These are phyloP conservation scores for Halichoeres trimaculatus DNA, from an alignment of 2,113 vertebrate species.

Conservation along the genomic window DNA sequence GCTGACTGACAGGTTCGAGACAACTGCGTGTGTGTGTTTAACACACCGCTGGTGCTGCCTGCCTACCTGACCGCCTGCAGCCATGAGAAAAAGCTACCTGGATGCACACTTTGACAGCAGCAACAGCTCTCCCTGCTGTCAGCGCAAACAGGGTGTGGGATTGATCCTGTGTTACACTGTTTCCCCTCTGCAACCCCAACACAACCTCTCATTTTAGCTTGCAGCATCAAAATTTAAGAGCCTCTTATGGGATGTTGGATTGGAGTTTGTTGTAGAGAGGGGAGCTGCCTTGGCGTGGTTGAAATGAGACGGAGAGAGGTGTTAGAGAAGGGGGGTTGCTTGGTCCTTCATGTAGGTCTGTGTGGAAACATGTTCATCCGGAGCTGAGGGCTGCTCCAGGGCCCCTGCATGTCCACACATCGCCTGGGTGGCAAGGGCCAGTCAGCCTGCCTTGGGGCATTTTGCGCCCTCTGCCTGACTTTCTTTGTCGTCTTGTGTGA, in stretches of 20 bases:
- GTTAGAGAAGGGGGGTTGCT: background rate
- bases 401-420: slow-evolving; percentile 73
- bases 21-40: slow-evolving; percentile 66
- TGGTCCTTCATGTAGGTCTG: slow-evolving; percentile 74
- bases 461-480: slow-evolving; percentile 72
- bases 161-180: slow-evolving; percentile 59
- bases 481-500: slow-evolving; percentile 64
- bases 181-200: slow-evolving; percentile 26
- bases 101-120: slow-evolving; percentile 64
- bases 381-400: slow-evolving; percentile 66
- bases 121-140: slow-evolving; percentile 66
- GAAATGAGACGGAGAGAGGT: slow-evolving; percentile 79
- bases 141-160: slow-evolving; percentile 57
- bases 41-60: slow-evolving; percentile 64
- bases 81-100: slow-evolving; percentile 66
- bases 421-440: slow-evolving; percentile 81
- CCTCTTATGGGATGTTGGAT: slow-evolving; percentile 61
- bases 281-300: slow-evolving; percentile 75
- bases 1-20: slow-evolving; percentile 72
- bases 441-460: slow-evolving; percentile 85
- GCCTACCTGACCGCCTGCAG: slow-evolving; percentile 74
- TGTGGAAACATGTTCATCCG: slow-evolving; percentile 84
- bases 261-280: slow-evolving; percentile 63
- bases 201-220: slow-evolving; percentile 56
- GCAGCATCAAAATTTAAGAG: slow-evolving; percentile 69